These are phyloP conservation scores for Siniperca chuatsi DNA, from an alignment of 2,113 vertebrate genomes.

Conservation along the genomic window DNA sequence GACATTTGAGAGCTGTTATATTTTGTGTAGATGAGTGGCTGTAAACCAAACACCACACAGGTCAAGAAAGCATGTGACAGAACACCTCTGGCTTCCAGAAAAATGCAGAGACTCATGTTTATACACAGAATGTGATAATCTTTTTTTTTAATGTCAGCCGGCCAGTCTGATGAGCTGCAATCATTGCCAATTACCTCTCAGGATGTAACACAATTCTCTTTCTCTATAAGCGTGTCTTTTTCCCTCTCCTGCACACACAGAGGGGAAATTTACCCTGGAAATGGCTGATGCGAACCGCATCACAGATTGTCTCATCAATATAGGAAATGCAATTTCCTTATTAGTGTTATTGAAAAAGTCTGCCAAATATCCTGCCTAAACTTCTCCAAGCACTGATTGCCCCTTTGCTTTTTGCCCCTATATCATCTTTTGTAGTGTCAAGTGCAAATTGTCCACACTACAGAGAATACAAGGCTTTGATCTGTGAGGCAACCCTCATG, in stretches of 20 bases:
- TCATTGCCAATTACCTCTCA: not conserved
- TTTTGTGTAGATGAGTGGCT: not conserved
- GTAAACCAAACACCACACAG: not conserved
- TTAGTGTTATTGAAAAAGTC: not conserved
- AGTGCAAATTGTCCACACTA: too few relatives aligned
- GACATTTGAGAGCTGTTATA: not conserved
- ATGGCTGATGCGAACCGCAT: not conserved
- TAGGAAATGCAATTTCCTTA: constrained; percentile 47
- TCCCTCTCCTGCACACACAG: not conserved
- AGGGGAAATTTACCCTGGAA: constrained; percentile 9
- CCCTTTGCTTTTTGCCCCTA: not conserved
- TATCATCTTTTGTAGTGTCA: not conserved
- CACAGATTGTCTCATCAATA: constrained; percentile 12
- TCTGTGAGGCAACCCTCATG: not conserved
- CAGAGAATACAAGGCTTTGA: not conserved
- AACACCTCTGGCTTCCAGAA: not conserved
- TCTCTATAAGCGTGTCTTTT: not conserved
- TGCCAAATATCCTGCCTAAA: not conserved
- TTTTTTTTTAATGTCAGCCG: not conserved
- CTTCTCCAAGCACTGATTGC: not conserved
- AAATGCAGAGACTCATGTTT: not conserved
- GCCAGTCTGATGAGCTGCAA: not conserved
- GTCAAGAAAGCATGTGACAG: not conserved
- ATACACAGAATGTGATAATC: not conserved
- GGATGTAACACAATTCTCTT: not conserved